Evolutionary conservation across 2,113 vertebrate genomes (phyloP).

Genomic region (Ondatra zibethicus): DNA sequence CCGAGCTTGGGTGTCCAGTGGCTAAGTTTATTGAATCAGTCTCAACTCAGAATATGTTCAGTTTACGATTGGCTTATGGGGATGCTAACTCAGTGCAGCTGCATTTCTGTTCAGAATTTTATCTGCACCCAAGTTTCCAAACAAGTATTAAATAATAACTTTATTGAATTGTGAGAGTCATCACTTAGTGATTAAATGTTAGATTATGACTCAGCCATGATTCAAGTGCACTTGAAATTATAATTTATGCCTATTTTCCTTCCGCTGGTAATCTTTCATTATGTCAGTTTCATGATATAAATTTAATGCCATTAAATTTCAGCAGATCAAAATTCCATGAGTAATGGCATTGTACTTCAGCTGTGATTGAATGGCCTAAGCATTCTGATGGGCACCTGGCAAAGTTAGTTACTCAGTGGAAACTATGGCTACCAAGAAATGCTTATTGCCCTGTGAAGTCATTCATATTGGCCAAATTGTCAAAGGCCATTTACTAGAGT

Average conservation of each 20-base stretch:
- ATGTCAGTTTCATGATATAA: neutral
- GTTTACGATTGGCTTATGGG: neutral
- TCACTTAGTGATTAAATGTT: conserved; percentile 22
- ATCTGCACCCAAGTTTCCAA: neutral
- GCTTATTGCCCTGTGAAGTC: neutral
- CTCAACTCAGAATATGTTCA: neutral
- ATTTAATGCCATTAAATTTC: conserved; percentile 32
- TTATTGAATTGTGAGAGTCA: conserved; percentile 14
- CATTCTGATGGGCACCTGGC: neutral
- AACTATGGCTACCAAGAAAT: neutral
- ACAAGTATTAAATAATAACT: neutral
- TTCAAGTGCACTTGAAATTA: conserved; percentile 21
- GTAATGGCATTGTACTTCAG: neutral
- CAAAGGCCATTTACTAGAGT: neutral
- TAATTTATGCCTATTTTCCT: conserved; percentile 20
- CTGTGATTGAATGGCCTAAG: neutral
- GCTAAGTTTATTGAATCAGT: neutral
- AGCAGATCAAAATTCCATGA: neutral
- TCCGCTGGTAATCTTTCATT: conserved; percentile 46
- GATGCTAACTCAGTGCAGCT: neutral
- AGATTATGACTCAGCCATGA: conserved; percentile 21
- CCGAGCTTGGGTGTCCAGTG: neutral
- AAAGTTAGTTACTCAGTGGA: neutral
- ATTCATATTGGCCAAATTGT: too few relatives aligned
- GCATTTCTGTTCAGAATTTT: neutral